phyloP scores from a whole-genome alignment of 2,113 vertebrate genomes.

The Strigops habroptila region DNA sequence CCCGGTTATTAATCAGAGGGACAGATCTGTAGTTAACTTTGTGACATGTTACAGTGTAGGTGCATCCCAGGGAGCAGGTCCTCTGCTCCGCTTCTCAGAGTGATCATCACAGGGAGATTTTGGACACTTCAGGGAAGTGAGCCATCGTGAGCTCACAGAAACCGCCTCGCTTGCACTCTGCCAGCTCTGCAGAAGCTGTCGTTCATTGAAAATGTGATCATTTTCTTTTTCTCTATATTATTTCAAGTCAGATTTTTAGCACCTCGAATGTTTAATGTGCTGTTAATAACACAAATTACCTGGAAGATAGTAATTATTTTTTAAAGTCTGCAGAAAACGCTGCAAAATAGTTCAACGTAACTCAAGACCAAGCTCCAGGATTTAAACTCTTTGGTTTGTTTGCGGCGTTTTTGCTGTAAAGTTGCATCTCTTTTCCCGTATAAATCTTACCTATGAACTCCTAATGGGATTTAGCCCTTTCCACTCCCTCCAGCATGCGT shows the following conservation, averaged over 20 bases:
- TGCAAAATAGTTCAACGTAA: background rate
- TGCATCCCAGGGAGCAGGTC: background rate
- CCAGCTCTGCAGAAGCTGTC: background rate
- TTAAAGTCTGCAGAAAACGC: background rate
- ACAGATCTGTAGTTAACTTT: background rate
- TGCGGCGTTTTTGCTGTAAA: slow-evolving; percentile 48
- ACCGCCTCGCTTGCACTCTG: background rate
- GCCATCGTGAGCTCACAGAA: background rate
- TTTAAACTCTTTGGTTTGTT: slow-evolving; percentile 57
- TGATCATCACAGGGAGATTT: background rate
- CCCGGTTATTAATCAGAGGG: background rate
- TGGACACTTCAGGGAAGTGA: background rate
- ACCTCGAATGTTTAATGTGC: background rate
- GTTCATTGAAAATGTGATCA: background rate
- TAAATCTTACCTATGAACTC: background rate
- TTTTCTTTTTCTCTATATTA: background rate
- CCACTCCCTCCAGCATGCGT: slow-evolving; percentile 42
- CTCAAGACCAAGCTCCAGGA: slow-evolving; percentile 43
- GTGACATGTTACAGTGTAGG: background rate
- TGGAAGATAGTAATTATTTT: background rate
- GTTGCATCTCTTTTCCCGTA: slow-evolving; percentile 37
- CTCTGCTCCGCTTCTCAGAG: background rate
- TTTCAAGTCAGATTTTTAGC: background rate
- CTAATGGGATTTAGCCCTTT: background rate
- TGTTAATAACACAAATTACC: background rate